phyloP scores from a whole-genome alignment of 1,140 invertebrate species.

The Dufourea novaeangliae region DNA sequence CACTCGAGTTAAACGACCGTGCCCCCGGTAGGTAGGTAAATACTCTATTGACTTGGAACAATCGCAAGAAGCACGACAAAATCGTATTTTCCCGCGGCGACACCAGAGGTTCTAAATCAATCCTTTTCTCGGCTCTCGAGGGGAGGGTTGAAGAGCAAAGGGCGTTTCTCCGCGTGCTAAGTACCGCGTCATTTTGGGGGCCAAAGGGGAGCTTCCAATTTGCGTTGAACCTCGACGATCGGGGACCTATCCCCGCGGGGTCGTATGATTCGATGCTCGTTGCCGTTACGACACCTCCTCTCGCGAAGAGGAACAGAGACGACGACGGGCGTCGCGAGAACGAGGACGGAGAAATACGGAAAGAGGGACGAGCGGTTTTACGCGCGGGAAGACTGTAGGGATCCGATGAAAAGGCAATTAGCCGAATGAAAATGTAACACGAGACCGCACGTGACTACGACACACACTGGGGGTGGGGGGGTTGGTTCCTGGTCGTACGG shows the following conservation, averaged over 20 bases:
- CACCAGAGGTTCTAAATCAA: conserved; percentile 22
- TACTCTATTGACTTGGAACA: neutral
- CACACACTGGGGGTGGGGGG: conserved; percentile 40
- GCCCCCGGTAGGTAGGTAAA: too few species aligned
- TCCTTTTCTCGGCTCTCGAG: conserved; percentile 24
- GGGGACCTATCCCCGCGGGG: conserved; percentile 35
- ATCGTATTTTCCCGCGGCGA: conserved; percentile 22
- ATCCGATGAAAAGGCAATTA: conserved; percentile 78
- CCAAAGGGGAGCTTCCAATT: conserved; percentile 56
- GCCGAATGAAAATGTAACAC: conserved; percentile 82
- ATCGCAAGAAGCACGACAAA: neutral
- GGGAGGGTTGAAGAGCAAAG: conserved; percentile 26
- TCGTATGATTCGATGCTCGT: conserved; percentile 60
- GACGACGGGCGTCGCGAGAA: conserved; percentile 5
- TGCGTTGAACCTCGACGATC: conserved; percentile 52
- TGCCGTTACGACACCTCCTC: conserved; percentile 21
- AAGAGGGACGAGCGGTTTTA: conserved; percentile 20
- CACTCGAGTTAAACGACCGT: conserved; percentile 22
- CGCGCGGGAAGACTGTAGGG: conserved; percentile 46
- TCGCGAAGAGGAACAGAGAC: too few species aligned
- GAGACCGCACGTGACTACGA: conserved; percentile 80
- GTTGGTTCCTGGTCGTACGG: conserved; percentile 1
- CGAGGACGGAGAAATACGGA: conserved; percentile 8
- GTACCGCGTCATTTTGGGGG: conserved; percentile 14
- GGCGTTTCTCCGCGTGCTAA: conserved; percentile 21